Evolutionary conservation across 2,888 invertebrate genomes (phyloP).

Genomic region (Hirtodrosophila duncani): DNA sequence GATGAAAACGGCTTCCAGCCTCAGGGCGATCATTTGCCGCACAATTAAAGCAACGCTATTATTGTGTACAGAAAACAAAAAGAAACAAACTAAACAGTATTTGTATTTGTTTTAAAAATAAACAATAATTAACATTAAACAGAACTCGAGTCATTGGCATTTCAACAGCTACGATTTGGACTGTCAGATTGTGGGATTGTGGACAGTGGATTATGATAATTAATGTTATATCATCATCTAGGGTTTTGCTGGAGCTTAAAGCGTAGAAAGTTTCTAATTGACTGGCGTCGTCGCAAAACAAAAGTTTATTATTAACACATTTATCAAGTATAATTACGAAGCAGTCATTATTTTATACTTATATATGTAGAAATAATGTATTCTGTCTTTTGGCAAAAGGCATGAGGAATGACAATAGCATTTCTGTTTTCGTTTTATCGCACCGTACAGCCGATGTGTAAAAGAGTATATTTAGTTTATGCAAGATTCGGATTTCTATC

Average conservation of each 20-base stretch:
- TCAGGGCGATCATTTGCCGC: conserved; percentile 74
- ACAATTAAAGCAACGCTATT: conserved; percentile 31
- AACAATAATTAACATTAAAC: neutral
- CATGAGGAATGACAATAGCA: conserved; percentile 21
- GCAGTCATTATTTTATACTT: conserved; percentile 6
- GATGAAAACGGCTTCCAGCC: conserved; percentile 81
- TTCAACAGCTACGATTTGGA: too few species aligned
- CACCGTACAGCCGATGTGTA: too few species aligned
- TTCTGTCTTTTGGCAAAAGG: conserved; percentile 3
- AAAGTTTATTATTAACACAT: conserved; percentile 7
- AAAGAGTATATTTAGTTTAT: too few species aligned
- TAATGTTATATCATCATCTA: conserved; percentile 16
- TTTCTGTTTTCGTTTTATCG: conserved; percentile 10
- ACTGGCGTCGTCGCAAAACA: too few species aligned
- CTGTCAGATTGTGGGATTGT: too few species aligned
- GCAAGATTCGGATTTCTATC: too few species aligned
- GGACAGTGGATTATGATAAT: conserved; percentile 8
- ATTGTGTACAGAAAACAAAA: neutral
- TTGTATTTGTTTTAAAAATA: conserved; percentile 8
- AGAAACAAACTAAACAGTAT: conserved; percentile 29
- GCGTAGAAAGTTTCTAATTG: conserved; percentile 3
- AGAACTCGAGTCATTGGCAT: conserved; percentile 5
- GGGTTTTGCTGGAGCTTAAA: neutral
- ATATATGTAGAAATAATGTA: conserved; percentile 11
- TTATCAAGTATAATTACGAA: conserved; percentile 26